Evolutionary conservation across 2,888 invertebrate species (phyloP).

Genomic region (Pachydiplax longipennis): DNA sequence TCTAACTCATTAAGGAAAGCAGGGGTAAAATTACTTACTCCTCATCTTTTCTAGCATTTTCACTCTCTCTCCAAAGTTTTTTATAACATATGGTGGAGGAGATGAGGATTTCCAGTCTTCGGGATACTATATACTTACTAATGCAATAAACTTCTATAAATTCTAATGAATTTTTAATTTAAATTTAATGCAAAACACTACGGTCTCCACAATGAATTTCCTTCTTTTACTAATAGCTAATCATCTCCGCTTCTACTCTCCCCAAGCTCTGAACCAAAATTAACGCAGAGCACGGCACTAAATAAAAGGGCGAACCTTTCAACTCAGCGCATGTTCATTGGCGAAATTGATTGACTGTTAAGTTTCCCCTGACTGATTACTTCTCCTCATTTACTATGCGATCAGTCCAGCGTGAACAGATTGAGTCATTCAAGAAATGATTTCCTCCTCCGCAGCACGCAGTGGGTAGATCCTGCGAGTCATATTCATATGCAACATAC

Average conservation of each 20-base stretch:
- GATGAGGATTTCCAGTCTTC: too few relatives aligned
- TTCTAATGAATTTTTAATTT: too few relatives aligned
- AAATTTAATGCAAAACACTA: too few relatives aligned
- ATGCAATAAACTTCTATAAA: too few relatives aligned
- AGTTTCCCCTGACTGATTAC: slow-evolving; percentile 7
- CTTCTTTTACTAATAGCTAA: not conserved
- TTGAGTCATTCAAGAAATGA: not conserved
- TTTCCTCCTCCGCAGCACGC: not conserved
- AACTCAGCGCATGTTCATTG: not conserved
- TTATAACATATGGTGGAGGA: too few relatives aligned
- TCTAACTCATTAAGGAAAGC: too few relatives aligned
- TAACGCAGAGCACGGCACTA: not conserved
- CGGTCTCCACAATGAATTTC: not conserved
- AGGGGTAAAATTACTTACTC: too few relatives aligned
- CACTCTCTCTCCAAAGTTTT: too few relatives aligned
- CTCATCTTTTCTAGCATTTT: too few relatives aligned
- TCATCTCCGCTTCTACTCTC: not conserved
- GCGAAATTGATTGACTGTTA: slow-evolving; percentile 6
- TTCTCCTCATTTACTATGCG: slow-evolving; percentile 1
- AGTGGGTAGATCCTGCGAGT: not conserved
- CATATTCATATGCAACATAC: not conserved
- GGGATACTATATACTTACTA: too few relatives aligned
- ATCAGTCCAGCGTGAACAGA: slow-evolving; percentile 8
- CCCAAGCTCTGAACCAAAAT: not conserved
- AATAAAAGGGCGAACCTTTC: not conserved